Evolutionary conservation across 2,113 vertebrate species (phyloP), one percentile per base, ranked within the genome.

Genomic region (Nyctibius bracteatus): DNA sequence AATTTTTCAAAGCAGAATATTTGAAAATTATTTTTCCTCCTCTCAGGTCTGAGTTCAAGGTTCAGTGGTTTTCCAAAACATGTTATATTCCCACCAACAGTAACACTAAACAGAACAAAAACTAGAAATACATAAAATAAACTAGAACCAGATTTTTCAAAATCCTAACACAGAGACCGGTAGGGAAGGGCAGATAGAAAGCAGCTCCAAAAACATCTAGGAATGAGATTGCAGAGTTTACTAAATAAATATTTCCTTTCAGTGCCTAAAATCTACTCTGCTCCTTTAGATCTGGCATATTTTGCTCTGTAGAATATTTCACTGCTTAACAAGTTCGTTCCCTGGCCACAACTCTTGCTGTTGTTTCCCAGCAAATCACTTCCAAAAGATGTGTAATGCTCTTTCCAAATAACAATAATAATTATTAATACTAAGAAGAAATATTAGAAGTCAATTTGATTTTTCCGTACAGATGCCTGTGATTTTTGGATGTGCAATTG

Each of bases 41-140:
- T 79, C 88, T 80, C 80, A 14, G 74, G 77, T 19, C 3, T 8
- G 77, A 94, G 96, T 94, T 94, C 94, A 91, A 70, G 86, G 92
- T 94, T 95, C 92, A 81, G 80, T 44, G 57, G 65, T 92, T 96
- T 96, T 89, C 94, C 90, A 86, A 95, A 97, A 92, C 65, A 87
- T 5, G 28, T 52, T 43, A 4, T 23, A 91, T 92, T 90, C 91
- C 89, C 78, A 94, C 81, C 88, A 84, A 81, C 2, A 84, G 46
- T 61, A 94, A 82, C 77, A 74, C 52, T 24, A 63, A 89, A 81
- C 73, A 89, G 80, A 84, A 79, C 28, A 68, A 87, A 78, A 95
- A 44, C 52, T 79, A 86, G 77, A 71, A 94, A 95, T 92, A 74
- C 39, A 55, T 92, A 59, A 81, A 86, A 86, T 80, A 92, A 96